These are phyloP conservation scores for Sepiola atlantica DNA, from an alignment of 2,888 invertebrate species.

Conservation along the genomic window DNA sequence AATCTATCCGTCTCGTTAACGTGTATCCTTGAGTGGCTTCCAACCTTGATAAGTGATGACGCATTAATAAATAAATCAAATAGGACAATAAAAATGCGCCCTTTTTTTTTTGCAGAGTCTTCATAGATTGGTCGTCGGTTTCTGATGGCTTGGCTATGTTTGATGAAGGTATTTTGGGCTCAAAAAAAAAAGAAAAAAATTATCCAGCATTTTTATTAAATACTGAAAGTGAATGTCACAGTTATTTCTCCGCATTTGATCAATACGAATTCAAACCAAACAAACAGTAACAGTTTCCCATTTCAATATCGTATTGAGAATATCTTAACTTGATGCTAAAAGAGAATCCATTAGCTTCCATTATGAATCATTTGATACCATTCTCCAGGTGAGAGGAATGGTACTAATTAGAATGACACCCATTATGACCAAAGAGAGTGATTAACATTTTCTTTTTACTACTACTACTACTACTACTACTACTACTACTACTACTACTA, in stretches of 20 bases:
- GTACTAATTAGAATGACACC: neutral
- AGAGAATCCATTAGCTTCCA: neutral
- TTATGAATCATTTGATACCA: slow-evolving; percentile 32
- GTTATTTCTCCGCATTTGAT: neutral
- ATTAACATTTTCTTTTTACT: neutral
- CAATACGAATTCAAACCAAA: neutral
- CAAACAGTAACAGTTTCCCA: neutral
- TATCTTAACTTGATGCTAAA: neutral
- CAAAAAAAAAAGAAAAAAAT: too few species aligned
- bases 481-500: too few species aligned
- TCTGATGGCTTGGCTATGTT: neutral
- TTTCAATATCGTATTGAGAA: slow-evolving; percentile 11
- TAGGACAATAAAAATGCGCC: too few species aligned
- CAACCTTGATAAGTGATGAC: too few species aligned
- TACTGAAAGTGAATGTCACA: neutral
- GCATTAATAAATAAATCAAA: too few species aligned
- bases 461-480: too few species aligned
- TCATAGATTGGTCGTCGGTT: neutral
- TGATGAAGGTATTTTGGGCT: too few species aligned
- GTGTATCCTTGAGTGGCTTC: too few species aligned
- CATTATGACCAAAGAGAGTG: neutral
- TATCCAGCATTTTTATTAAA: neutral
- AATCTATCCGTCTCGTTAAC: too few species aligned
- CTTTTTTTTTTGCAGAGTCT: neutral
- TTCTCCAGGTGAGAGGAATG: neutral